Conservation (phyloP, 2,888 invertebrate genomes). For the Andrena hattorfiana region DNA sequence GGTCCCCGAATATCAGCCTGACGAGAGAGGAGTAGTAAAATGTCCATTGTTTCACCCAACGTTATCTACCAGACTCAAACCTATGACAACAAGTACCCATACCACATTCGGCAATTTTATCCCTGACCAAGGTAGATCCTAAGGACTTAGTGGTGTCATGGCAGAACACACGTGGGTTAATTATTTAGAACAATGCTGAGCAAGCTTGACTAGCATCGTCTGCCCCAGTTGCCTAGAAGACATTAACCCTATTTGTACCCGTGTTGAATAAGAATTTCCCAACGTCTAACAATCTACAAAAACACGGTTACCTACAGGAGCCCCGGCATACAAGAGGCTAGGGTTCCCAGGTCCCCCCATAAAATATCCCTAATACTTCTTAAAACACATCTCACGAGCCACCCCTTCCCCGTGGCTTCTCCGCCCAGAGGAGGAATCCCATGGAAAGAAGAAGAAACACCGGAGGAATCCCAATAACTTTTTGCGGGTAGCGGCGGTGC, state of each 20-base stretch:
- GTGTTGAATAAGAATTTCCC: no score
- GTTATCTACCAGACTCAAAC: background rate
- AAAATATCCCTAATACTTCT: conserved; percentile 16
- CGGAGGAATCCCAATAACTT: conserved; percentile 37
- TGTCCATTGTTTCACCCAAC: conserved; percentile 63
- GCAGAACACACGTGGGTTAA: background rate
- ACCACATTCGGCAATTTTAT: background rate
- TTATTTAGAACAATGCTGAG: background rate
- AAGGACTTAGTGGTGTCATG: no score
- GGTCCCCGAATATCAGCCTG: conserved; percentile 68
- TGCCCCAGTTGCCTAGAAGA: no score
- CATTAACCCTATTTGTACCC: no score
- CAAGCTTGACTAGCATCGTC: background rate
- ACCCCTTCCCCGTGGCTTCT: background rate
- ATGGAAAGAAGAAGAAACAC: background rate
- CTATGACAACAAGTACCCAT: background rate
- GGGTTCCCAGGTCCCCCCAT: background rate
- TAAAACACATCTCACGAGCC: background rate
- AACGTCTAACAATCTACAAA: background rate
- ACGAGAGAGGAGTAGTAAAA: conserved; percentile 46
- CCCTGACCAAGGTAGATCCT: background rate
- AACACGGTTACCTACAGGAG: background rate
- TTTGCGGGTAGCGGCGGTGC: conserved; percentile 14
- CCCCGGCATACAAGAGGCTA: background rate
- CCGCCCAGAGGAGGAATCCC: background rate